Conservation (phyloP, 1,140 invertebrate species). For the Eupristina koningsbergeri region DNA sequence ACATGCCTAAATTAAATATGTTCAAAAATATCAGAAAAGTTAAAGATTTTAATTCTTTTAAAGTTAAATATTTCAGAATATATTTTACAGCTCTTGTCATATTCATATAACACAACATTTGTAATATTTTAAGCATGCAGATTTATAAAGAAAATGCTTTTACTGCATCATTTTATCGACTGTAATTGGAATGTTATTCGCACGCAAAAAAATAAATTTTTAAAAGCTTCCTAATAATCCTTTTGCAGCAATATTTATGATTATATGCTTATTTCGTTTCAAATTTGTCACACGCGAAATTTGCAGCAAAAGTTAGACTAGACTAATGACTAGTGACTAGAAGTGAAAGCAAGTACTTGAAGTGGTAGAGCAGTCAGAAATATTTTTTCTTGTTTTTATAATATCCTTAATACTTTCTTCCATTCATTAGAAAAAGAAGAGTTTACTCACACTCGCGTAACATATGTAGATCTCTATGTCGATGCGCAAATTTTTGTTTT, state of each 20-base stretch:
- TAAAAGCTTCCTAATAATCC: neutral
- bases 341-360: conserved; percentile 51
- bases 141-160: neutral
- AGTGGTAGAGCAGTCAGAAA: conserved; percentile 14
- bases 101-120: neutral
- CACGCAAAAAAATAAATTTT: conserved; percentile 3
- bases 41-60: neutral
- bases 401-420: conserved; percentile 45
- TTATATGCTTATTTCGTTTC: conserved; percentile 28
- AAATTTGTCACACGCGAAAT: conserved; percentile 27
- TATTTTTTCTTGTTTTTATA: neutral
- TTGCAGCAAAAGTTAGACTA: conserved; percentile 47
- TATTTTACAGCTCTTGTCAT: neutral
- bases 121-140: too few relatives aligned
- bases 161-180: neutral
- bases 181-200: conserved; percentile 41
- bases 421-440: conserved; percentile 31
- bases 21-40: neutral
- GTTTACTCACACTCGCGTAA: neutral
- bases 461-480: neutral
- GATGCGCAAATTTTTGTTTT: conserved; percentile 1
- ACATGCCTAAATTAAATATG: neutral
- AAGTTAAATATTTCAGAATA: neutral
- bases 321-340: conserved; percentile 53
- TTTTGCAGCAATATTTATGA: neutral